Conservation (phyloP, 2,113 vertebrate species). For the Anguilla rostrata region DNA sequence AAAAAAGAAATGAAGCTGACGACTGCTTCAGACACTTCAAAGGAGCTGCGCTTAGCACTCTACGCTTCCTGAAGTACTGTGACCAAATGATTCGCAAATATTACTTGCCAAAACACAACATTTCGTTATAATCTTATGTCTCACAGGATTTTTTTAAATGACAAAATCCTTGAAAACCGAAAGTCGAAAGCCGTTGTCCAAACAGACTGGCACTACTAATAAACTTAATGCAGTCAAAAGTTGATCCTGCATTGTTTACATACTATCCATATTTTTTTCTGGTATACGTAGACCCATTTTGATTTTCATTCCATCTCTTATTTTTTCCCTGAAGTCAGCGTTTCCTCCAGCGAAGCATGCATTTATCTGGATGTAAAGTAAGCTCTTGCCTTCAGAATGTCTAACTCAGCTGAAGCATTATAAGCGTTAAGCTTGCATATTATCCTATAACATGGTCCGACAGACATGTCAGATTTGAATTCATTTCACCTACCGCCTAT, state of each 20-base stretch:
- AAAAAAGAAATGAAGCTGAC: background rate
- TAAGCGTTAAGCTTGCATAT: conserved; percentile 21
- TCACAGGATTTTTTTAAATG: background rate
- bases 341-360: conserved; percentile 29
- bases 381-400: conserved; percentile 36
- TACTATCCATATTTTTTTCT: background rate
- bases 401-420: conserved; percentile 34
- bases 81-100: conserved; percentile 3
- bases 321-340: conserved; percentile 29
- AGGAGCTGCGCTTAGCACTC: background rate
- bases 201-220: background rate
- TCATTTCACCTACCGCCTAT: conserved; percentile 11
- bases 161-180: background rate
- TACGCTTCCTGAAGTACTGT: conserved; percentile 5
- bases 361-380: conserved; percentile 25
- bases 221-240: background rate
- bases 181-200: background rate
- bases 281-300: background rate
- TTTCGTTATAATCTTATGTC: background rate
- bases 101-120: conserved; percentile 4
- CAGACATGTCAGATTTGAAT: conserved; percentile 37
- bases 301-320: background rate
- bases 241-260: background rate
- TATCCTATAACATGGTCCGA: conserved; percentile 25
- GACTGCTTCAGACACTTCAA: conserved; percentile 4